phyloP scores from a whole-genome alignment of 2,113 vertebrate genomes.

The Cyprinus carpio region DNA sequence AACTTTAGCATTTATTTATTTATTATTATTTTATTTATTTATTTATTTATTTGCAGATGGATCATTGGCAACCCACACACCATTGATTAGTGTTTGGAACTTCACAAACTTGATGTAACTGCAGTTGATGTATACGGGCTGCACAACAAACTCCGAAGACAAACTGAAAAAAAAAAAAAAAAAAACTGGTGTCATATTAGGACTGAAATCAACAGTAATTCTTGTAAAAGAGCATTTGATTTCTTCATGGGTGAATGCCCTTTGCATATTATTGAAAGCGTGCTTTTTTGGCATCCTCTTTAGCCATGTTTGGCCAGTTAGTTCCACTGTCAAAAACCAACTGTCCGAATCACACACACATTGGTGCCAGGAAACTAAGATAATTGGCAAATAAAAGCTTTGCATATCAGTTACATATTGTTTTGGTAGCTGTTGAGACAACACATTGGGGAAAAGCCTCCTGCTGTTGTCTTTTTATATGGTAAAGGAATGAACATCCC shows the following conservation, averaged over 20 bases:
- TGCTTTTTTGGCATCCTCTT: constrained; percentile 7
- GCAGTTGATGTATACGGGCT: background rate
- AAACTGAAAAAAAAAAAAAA: too few species aligned
- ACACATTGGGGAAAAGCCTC: background rate
- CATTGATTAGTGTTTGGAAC: background rate
- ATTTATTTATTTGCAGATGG: background rate
- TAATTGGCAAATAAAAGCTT: constrained; percentile 12
- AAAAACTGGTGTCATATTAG: background rate
- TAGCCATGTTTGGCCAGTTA: constrained; percentile 23
- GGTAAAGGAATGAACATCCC: background rate
- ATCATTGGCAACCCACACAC: background rate
- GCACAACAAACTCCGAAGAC: background rate
- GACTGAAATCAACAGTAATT: background rate
- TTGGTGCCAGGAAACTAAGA: background rate
- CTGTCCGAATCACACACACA: constrained; percentile 10
- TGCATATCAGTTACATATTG: background rate
- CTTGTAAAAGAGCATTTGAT: background rate
- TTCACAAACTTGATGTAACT: background rate
- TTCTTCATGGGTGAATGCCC: background rate
- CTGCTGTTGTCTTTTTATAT: background rate
- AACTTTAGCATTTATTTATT: background rate
- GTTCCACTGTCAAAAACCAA: constrained; percentile 9
- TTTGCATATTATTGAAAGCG: constrained; percentile 2
- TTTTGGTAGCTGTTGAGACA: background rate
- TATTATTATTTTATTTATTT: too few species aligned